Conservation (phyloP, 2,888 invertebrate genomes). For the Athalia circularis region DNA sequence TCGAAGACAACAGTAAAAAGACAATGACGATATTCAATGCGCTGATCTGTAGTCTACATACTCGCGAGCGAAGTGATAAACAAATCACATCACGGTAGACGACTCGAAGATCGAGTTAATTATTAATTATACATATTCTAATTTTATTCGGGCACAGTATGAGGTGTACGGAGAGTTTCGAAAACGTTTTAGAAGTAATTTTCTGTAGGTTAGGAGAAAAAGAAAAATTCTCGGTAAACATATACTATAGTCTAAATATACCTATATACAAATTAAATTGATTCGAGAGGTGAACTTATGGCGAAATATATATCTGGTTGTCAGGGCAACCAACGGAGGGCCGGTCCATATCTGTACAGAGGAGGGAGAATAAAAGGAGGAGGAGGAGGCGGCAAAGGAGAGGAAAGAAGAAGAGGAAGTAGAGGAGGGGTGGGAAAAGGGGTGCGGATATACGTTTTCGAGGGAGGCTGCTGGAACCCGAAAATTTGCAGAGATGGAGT, state of each 20-base stretch:
- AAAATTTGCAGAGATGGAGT: constrained; percentile 73
- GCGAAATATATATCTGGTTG: constrained; percentile 58
- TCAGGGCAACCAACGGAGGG: constrained; percentile 70
- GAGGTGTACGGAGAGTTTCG: no score
- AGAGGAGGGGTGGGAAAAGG: constrained; percentile 60
- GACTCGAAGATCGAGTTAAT: no score
- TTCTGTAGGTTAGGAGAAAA: no score
- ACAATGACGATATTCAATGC: no score
- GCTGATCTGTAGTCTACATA: no score
- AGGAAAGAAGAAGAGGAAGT: constrained; percentile 30
- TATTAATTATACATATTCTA: no score
- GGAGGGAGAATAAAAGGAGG: constrained; percentile 55
- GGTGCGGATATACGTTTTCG: constrained; percentile 63
- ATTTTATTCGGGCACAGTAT: no score
- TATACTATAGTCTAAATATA: no score
- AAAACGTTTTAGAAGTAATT: no score
- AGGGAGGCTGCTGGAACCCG: constrained; percentile 63
- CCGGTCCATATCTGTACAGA: constrained; percentile 69
- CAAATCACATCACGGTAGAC: no score
- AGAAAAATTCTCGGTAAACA: constrained; percentile 3
- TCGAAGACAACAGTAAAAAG: no score
- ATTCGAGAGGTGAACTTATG: constrained; percentile 34
- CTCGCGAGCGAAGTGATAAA: no score
- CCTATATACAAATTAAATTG: constrained; percentile 34
- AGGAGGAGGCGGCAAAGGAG: constrained; percentile 21